Evolutionary conservation across 2,797 vertebrate species (phyloP), one percentile per base, ranked within the genome.

Genomic region (Squalus acanthias): DNA sequence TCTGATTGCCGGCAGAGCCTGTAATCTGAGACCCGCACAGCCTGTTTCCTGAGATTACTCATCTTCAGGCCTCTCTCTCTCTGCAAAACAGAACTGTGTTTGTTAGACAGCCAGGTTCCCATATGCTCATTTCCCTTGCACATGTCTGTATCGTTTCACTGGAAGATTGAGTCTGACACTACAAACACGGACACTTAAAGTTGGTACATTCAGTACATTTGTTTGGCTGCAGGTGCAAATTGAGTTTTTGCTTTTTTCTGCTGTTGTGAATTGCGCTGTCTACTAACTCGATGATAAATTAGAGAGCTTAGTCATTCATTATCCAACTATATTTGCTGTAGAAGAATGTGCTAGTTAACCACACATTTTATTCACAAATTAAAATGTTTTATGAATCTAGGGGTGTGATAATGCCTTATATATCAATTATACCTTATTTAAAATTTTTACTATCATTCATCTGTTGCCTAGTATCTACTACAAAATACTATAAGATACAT

Each of bases 1-100:
- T 95, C 94, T 95, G 94, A 95, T 95, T 95, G 94, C 94, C 46
- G 50, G 46, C 94, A 95, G 94, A 95, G 72, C 46, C 70, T 95
- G 94, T 95, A 95, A 95, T 95, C 94, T 95, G 94, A 95, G 50
- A 95, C 94, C 94, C 26, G 57, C 69, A 76, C 69, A 95, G 94
- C 94, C 72, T 95, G 94, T 60, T 95, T 95, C 94, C 94, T 95
- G 94, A 95, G 72, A 95, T 95, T 95, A 95, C 94, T 95, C 94
- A 95, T 95, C 94, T 95, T 95, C 94, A 95, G 57, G 70, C 70
- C 29, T 72, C 70, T 95, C 67, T 57, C 69, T 72, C 50, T 33
- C 50, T n/a, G 26, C 70, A 2, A 76, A 95, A 76, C 70, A 95
- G 94, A 20, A 76, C 94, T 95, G 50, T 95, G 94, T 95, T 95